These are phyloP conservation scores for Drosophila sordidula DNA, from an alignment of 2,888 invertebrate genomes.

Conservation along the genomic window DNA sequence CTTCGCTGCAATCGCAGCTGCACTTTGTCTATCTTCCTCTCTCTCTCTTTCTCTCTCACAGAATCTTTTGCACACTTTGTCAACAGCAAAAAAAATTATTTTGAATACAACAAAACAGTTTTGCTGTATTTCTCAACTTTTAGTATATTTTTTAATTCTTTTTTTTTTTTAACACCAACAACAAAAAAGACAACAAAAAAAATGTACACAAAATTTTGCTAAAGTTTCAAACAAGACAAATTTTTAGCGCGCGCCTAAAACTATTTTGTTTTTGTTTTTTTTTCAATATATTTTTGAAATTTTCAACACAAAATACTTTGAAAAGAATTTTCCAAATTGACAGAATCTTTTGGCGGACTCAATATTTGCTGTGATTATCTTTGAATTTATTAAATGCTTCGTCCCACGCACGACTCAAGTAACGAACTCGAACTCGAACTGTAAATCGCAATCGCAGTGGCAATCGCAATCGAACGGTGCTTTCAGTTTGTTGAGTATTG, in stretches of 20 bases:
- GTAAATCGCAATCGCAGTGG: background rate
- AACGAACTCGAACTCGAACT: constrained; percentile 38
- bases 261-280: constrained; percentile 7
- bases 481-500: constrained; percentile 33
- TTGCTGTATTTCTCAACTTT: constrained; percentile 8
- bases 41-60: constrained; percentile 2
- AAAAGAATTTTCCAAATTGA: too few relatives aligned
- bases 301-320: background rate
- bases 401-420: constrained; percentile 31
- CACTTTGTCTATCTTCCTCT: constrained; percentile 23
- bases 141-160: constrained; percentile 11
- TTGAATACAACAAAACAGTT: constrained; percentile 27
- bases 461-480: constrained; percentile 17
- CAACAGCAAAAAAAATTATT: constrained; percentile 19
- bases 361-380: background rate
- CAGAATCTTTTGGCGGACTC: background rate
- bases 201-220: constrained; percentile 3
- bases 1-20: constrained; percentile 28
- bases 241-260: constrained; percentile 18
- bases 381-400: background rate
- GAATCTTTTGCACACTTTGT: constrained; percentile 14
- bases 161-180: constrained; percentile 21
- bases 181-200: constrained; percentile 25
- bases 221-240: constrained; percentile 19
- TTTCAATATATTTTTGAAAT: background rate